phyloP scores from a whole-genome alignment of 2,888 invertebrate genomes.

The Coleophora deauratella region DNA sequence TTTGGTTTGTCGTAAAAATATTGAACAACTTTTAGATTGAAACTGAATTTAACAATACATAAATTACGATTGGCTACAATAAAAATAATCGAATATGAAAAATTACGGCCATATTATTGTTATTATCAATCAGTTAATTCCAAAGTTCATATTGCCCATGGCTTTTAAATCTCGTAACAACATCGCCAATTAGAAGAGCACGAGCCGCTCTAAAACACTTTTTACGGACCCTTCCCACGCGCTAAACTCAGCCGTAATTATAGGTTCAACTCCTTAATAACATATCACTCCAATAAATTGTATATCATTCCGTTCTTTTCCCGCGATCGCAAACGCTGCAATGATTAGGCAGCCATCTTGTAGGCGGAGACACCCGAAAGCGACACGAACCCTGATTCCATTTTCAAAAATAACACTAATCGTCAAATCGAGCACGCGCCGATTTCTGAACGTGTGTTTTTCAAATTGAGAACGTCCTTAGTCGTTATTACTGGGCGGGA shows the following conservation, averaged over 20 bases:
- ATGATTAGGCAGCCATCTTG: constrained; percentile 71
- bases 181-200: constrained; percentile 59
- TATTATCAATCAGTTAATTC: constrained; percentile 42
- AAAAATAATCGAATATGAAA: too few species aligned
- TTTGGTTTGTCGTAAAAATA: too few species aligned
- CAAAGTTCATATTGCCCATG: constrained; percentile 38
- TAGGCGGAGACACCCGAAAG: constrained; percentile 67
- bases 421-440: constrained; percentile 69
- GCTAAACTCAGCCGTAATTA: constrained; percentile 62
- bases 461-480: constrained; percentile 64
- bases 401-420: constrained; percentile 72
- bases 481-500: constrained; percentile 61
- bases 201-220: constrained; percentile 59
- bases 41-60: too few species aligned
- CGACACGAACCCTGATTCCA: constrained; percentile 70
- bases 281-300: constrained; percentile 72
- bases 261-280: constrained; percentile 67
- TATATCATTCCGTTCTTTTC: constrained; percentile 67
- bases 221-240: constrained; percentile 73
- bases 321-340: constrained; percentile 51
- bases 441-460: constrained; percentile 66
- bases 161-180: constrained; percentile 24
- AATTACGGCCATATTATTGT: too few species aligned
- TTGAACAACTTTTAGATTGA: too few species aligned
- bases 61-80: too few species aligned